Evolutionary conservation across 1,140 invertebrate genomes (phyloP).

Genomic region (Samia ricini): DNA sequence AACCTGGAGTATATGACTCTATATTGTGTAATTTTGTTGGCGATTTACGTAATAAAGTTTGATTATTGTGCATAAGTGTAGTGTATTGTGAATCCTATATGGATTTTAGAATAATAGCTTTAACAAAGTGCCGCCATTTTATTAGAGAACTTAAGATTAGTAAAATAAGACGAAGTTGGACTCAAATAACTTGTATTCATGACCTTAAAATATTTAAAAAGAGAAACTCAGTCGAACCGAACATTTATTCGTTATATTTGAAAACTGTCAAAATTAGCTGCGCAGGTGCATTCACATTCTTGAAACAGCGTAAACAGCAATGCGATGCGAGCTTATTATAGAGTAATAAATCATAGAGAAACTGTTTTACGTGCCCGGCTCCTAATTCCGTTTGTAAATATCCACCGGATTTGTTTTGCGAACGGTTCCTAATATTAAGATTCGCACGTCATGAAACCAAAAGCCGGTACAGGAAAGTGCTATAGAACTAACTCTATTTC

Average conservation of each 20-base stretch:
- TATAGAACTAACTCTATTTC: neutral
- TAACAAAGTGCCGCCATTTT: no score
- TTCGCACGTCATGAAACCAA: conserved; percentile 1
- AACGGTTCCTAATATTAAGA: neutral
- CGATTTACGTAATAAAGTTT: no score
- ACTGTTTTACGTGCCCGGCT: neutral
- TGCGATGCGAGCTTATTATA: neutral
- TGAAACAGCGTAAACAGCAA: neutral
- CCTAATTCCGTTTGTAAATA: neutral
- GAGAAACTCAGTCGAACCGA: no score
- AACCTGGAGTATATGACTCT: no score
- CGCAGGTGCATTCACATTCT: neutral
- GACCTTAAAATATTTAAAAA: no score
- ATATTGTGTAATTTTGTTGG: no score
- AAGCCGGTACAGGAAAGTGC: neutral
- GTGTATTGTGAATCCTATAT: no score
- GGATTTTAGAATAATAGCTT: no score
- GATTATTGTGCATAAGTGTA: no score
- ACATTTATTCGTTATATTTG: neutral
- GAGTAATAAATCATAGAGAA: neutral
- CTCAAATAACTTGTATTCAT: no score
- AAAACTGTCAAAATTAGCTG: neutral
- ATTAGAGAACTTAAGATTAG: no score
- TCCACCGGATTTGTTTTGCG: neutral
- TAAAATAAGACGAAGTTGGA: no score